Conservation (phyloP, 2,888 invertebrate genomes). For the Ypsolopha scabrella region DNA sequence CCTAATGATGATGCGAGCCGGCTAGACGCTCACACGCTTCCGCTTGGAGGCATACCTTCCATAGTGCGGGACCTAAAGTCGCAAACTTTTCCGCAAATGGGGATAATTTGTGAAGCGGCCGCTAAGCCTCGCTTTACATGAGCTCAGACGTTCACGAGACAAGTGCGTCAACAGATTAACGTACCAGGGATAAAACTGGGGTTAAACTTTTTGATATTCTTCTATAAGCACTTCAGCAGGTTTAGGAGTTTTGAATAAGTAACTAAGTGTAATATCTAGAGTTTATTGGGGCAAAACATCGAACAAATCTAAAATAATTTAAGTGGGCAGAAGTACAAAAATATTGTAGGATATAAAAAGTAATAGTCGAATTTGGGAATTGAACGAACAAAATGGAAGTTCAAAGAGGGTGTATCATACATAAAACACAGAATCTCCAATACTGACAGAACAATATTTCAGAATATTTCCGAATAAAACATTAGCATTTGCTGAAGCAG, state of each 20-base stretch:
- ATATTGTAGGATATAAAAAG: no score
- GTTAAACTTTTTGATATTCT: not conserved
- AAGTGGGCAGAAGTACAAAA: no score
- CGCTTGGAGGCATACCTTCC: not conserved
- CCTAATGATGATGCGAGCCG: not conserved
- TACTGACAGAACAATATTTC: not conserved
- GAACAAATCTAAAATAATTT: not conserved
- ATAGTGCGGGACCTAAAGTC: not conserved
- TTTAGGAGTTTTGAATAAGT: not conserved
- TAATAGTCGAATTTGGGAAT: not conserved
- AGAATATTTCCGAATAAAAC: slow-evolving; percentile 31
- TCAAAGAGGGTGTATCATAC: no score
- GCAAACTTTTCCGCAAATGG: slow-evolving; percentile 35
- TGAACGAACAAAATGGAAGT: not conserved
- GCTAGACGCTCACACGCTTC: not conserved
- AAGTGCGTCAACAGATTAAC: slow-evolving; percentile 7
- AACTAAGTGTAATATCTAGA: not conserved
- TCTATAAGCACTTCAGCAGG: not conserved
- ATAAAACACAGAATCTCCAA: not conserved
- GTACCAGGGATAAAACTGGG: not conserved
- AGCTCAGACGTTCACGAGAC: slow-evolving; percentile 25
- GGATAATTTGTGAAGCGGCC: slow-evolving; percentile 47
- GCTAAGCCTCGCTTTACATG: slow-evolving; percentile 35
- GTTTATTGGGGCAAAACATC: not conserved
- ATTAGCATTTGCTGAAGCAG: slow-evolving; percentile 35